Conservation (phyloP, 2,113 vertebrate species). For the Hiodon alosoides region DNA sequence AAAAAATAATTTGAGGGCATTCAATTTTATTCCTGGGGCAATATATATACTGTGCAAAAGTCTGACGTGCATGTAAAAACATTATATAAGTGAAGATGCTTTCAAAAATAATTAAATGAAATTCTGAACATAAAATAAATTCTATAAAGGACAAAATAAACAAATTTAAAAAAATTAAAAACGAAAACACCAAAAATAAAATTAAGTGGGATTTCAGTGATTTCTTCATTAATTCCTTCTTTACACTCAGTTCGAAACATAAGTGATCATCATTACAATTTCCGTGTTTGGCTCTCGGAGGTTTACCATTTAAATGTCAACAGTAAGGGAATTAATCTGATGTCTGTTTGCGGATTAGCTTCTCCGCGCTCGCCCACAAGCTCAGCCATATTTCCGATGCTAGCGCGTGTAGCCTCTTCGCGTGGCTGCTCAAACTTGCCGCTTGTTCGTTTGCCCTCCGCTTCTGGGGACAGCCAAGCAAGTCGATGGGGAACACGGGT, state of each 20-base stretch:
- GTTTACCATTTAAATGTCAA: slow-evolving; percentile 10
- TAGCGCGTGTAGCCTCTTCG: slow-evolving; percentile 8
- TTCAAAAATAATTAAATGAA: no score
- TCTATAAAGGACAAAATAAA: no score
- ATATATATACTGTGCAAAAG: no score
- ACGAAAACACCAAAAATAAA: neutral
- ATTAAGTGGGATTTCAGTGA: neutral
- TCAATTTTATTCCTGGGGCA: no score
- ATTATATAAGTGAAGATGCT: no score
- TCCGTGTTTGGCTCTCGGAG: neutral
- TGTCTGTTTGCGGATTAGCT: neutral
- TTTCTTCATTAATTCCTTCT: no score
- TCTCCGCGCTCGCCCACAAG: slow-evolving; percentile 3
- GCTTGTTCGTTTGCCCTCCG: slow-evolving; percentile 18
- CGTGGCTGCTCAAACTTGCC: slow-evolving; percentile 8
- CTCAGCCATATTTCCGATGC: slow-evolving; percentile 14
- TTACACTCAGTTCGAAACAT: neutral
- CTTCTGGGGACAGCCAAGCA: slow-evolving; percentile 19
- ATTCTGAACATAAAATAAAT: no score
- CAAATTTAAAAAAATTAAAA: no score
- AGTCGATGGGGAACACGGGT: slow-evolving; percentile 7
- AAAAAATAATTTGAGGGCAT: no score
- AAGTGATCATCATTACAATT: neutral
- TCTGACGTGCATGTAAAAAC: no score
- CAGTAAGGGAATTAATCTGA: neutral